phyloP scores from a whole-genome alignment of 2,113 vertebrate genomes.

The Gracilinanus agilis region DNA sequence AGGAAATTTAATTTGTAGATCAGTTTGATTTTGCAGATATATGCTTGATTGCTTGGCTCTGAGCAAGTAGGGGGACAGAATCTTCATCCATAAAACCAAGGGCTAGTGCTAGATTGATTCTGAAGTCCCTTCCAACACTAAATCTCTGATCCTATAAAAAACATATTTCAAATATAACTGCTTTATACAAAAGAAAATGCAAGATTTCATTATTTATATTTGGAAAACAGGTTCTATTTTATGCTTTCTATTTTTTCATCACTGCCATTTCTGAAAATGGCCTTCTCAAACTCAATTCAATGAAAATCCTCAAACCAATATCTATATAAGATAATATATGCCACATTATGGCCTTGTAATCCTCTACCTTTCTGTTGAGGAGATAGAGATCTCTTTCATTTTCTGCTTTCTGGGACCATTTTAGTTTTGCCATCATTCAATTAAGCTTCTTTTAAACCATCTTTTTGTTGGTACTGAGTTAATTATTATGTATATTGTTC shows the following conservation, averaged over 20 bases:
- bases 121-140: background rate
- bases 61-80: background rate
- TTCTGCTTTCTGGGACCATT: background rate
- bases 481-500: background rate
- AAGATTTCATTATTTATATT: background rate
- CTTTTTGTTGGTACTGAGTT: background rate
- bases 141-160: background rate
- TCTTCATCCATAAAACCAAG: background rate
- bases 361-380: background rate
- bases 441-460: background rate
- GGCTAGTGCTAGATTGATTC: background rate
- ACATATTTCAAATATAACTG: background rate
- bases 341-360: background rate
- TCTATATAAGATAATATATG: background rate
- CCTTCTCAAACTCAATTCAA: background rate
- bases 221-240: background rate
- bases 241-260: background rate
- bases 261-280: background rate
- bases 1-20: constrained; percentile 4
- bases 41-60: background rate
- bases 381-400: background rate
- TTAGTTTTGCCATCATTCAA: background rate
- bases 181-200: background rate
- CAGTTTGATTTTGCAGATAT: background rate
- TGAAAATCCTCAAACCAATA: background rate